Evolutionary conservation across 2,888 invertebrate species (phyloP).

Genomic region (Thereva nobilitata): DNA sequence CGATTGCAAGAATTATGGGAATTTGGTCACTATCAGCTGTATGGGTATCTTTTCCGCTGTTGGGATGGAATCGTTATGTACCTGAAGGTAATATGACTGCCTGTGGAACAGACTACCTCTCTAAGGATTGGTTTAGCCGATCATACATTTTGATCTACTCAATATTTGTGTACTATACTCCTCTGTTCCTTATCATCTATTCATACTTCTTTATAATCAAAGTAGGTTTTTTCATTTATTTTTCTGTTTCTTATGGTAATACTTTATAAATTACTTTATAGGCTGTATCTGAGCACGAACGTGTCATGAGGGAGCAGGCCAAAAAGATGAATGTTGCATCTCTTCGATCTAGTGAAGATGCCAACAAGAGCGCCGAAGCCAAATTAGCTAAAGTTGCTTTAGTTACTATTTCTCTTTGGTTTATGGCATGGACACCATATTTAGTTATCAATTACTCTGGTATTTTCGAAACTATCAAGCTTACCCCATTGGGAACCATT

Average conservation of each 20-base stretch:
- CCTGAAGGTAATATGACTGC: slow-evolving; percentile 68
- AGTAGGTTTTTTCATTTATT: slow-evolving; percentile 45
- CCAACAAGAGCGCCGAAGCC: slow-evolving; percentile 59
- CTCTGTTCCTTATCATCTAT: slow-evolving; percentile 62
- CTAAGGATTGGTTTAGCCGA: slow-evolving; percentile 58
- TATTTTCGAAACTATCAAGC: slow-evolving; percentile 52
- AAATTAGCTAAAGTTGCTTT: slow-evolving; percentile 64
- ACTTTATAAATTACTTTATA: slow-evolving; percentile 51
- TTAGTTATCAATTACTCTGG: slow-evolving; percentile 59
- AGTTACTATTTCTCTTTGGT: slow-evolving; percentile 65
- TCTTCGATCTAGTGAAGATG: slow-evolving; percentile 59
- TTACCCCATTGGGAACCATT: slow-evolving; percentile 57
- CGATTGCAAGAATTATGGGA: slow-evolving; percentile 57
- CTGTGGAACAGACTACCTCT: slow-evolving; percentile 62
- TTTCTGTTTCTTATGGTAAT: neutral
- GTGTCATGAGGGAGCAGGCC: slow-evolving; percentile 62
- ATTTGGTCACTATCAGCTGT: slow-evolving; percentile 61
- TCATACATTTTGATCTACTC: slow-evolving; percentile 61
- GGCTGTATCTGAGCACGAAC: slow-evolving; percentile 63
- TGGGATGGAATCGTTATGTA: slow-evolving; percentile 65
- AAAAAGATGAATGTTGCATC: slow-evolving; percentile 67
- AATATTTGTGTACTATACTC: slow-evolving; percentile 58
- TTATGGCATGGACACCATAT: slow-evolving; percentile 64
- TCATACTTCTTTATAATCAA: slow-evolving; percentile 65
- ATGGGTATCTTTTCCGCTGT: slow-evolving; percentile 61